Percentiles rank a stretch among this genome's conserved stretches.
Conservation (phyloP, 2,888 invertebrate genomes). For the Chrysomela aeneicollis region DNA sequence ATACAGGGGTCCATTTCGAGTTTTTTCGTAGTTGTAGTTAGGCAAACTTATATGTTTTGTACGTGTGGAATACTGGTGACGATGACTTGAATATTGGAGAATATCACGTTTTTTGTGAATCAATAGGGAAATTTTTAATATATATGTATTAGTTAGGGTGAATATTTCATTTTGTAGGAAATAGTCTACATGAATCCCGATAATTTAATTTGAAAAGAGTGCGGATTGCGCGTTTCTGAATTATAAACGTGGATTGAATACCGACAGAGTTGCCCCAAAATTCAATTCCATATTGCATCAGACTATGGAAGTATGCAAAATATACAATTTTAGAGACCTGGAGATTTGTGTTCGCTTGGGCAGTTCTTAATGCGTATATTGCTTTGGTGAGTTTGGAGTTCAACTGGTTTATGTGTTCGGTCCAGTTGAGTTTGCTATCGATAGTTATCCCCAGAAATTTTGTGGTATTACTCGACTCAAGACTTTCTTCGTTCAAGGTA, state of each 20-base stretch:
- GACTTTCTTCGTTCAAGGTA: not conserved
- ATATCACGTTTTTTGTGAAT: not conserved
- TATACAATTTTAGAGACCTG: slow-evolving; percentile 2
- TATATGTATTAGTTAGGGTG: too few relatives aligned
- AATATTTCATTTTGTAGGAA: not conserved
- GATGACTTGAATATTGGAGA: not conserved
- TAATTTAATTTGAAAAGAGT: not conserved
- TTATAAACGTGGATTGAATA: not conserved
- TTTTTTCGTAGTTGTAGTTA: too few relatives aligned
- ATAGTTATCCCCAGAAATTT: not conserved
- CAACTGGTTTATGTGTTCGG: not conserved
- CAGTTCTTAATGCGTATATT: slow-evolving; percentile 2
- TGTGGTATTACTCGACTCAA: not conserved
- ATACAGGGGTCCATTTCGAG: too few relatives aligned
- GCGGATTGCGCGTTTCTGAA: slow-evolving; percentile 8
- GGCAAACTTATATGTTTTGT: too few relatives aligned
- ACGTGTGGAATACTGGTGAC: too few relatives aligned
- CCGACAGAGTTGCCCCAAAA: not conserved
- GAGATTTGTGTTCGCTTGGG: not conserved
- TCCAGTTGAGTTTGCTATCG: slow-evolving; percentile 4
- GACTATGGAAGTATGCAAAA: not conserved
- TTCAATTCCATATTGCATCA: not conserved
- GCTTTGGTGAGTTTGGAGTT: slow-evolving; percentile 3
- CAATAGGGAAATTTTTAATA: not conserved
- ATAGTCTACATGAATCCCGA: not conserved